Evolutionary conservation across 2,797 vertebrate species (phyloP).

Genomic region (Eospalax fontanierii): DNA sequence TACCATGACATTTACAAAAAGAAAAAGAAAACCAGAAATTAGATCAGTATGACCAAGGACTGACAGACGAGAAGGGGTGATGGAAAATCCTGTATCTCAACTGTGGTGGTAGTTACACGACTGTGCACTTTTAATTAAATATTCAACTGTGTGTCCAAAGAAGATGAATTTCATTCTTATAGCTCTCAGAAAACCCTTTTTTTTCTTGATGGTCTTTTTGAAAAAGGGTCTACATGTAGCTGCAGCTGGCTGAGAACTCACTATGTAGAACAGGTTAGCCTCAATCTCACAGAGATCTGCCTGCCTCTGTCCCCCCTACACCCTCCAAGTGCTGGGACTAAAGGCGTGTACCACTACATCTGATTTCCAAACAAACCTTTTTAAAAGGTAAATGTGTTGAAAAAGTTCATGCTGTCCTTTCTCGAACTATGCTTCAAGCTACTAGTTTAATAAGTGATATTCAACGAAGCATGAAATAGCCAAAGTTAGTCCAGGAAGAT

Average conservation of each 20-base stretch:
- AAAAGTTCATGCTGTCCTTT: neutral
- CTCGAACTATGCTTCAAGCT: neutral
- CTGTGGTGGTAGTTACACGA: neutral
- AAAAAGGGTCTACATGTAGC: too few species aligned
- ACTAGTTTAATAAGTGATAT: neutral
- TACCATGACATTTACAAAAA: neutral
- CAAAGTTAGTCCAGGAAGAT: conserved; percentile 18
- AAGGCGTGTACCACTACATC: too few species aligned
- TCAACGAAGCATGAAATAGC: neutral
- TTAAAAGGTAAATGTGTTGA: neutral
- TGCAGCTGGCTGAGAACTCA: too few species aligned
- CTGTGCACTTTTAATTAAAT: too few species aligned
- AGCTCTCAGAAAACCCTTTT: neutral
- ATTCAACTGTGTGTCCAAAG: neutral
- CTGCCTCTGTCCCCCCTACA: too few species aligned
- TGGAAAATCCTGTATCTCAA: neutral
- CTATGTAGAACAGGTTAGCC: too few species aligned
- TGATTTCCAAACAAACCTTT: too few species aligned
- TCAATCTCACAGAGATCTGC: too few species aligned
- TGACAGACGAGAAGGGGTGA: too few species aligned
- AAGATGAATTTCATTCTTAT: neutral
- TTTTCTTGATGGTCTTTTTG: too few species aligned
- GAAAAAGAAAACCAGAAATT: neutral
- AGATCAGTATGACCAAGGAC: neutral
- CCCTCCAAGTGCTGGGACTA: too few species aligned